phyloP scores from a whole-genome alignment of 2,888 invertebrate species.

The Piscicola geometra region DNA sequence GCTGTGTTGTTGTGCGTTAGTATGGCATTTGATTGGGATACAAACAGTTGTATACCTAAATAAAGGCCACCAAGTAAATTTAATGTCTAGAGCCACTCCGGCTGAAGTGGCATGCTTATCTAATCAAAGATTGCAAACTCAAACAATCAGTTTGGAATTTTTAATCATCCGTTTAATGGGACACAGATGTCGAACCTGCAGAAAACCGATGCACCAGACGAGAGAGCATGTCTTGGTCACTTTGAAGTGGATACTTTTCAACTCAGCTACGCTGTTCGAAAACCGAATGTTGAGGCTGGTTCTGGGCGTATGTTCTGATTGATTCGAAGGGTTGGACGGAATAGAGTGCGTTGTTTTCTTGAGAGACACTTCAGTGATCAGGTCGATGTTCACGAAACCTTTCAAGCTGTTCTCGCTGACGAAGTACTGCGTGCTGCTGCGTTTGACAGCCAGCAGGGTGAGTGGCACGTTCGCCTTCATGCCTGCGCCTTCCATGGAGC shows the following conservation, averaged over 20 bases:
- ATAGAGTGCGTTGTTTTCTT: too few relatives aligned
- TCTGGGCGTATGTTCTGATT: neutral
- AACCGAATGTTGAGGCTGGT: neutral
- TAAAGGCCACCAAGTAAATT: neutral
- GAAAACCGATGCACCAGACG: neutral
- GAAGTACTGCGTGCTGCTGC: neutral
- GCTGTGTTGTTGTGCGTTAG: neutral
- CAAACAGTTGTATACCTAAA: neutral
- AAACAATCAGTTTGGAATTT: too few relatives aligned
- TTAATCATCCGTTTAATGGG: neutral
- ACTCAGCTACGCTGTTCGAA: constrained; percentile 1
- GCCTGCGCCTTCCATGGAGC: neutral
- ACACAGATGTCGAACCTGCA: neutral
- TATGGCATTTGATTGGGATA: too few relatives aligned
- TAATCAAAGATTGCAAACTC: too few relatives aligned
- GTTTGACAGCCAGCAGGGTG: constrained; percentile 3
- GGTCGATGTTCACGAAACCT: constrained; percentile 28
- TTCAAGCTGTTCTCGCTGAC: constrained; percentile 20
- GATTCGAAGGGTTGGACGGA: neutral
- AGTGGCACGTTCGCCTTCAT: constrained; percentile 1
- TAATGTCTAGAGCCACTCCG: neutral
- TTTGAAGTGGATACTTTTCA: constrained; percentile 22
- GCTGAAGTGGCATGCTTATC: too few relatives aligned
- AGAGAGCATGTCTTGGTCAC: constrained; percentile 7
- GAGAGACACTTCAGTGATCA: constrained; percentile 15